Percentiles rank a stretch among this genome's conserved stretches.
Conservation (phyloP, 2,888 invertebrate species). For the Exephanes ischioxanthus region DNA sequence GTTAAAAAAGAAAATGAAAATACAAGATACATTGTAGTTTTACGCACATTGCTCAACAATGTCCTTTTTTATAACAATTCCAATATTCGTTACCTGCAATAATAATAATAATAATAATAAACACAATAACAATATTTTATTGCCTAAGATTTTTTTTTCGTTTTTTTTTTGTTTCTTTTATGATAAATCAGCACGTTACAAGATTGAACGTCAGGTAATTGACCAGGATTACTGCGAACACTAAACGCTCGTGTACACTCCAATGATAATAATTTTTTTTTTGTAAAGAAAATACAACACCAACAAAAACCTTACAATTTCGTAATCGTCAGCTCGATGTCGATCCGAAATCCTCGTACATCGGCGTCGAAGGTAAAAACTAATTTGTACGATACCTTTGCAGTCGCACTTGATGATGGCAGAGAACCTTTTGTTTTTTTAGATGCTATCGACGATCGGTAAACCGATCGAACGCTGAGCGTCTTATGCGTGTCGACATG, state of each 20-base stretch:
- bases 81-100: slow-evolving; percentile 76
- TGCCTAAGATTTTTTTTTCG: slow-evolving; percentile 71
- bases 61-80: slow-evolving; percentile 79
- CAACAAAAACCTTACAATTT: slow-evolving; percentile 24
- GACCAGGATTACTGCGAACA: slow-evolving; percentile 57
- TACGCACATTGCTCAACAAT: slow-evolving; percentile 80
- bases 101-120: slow-evolving; percentile 72
- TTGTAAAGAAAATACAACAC: background rate
- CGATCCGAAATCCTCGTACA: slow-evolving; percentile 19
- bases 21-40: slow-evolving; percentile 11
- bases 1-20: slow-evolving; percentile 43
- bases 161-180: slow-evolving; percentile 16
- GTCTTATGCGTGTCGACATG: slow-evolving; percentile 40
- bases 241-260: slow-evolving; percentile 41
- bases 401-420: slow-evolving; percentile 42
- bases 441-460: slow-evolving; percentile 11
- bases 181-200: slow-evolving; percentile 58
- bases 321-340: slow-evolving; percentile 9
- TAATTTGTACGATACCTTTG: slow-evolving; percentile 60
- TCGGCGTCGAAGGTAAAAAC: slow-evolving; percentile 38
- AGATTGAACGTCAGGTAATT: slow-evolving; percentile 57
- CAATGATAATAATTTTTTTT: slow-evolving; percentile 18
- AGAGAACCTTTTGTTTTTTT: slow-evolving; percentile 18
- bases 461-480: slow-evolving; percentile 33
- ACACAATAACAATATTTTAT: slow-evolving; percentile 78